Evolutionary conservation across 2,113 vertebrate genomes (phyloP), one percentile per base, ranked within the genome.

Genomic region (Ornithorhynchus anatinus): DNA sequence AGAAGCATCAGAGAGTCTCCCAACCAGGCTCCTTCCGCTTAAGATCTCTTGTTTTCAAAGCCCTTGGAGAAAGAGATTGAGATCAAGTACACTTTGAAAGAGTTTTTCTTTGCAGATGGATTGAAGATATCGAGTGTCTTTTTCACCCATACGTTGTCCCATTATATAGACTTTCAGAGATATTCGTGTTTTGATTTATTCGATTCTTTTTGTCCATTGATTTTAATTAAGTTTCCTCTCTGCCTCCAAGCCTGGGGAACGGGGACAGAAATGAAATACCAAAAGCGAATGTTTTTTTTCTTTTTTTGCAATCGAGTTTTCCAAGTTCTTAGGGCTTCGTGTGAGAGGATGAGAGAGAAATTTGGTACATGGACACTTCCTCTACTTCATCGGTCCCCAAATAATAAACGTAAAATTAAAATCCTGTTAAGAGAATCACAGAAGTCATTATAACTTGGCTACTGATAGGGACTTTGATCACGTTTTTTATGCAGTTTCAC

Each of bases 351-450:
- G 9, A 38, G 64, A 61, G 64, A 35, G 25, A 43, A 39, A 59
- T 35, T 72, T 39, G 4, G 56, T 57, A 60, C 45, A 2, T 17
- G 8, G 43, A 64, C 42, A 2, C 61, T 69, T 83, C 78, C 70
- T 72, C 15, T 5, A 82, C 77, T 86, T 61, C 48, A 56, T 57
- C 72, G 25, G 69, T 81, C 88, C 75, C 84, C 68, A 82, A 81
- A 84, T 88, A 86, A 89, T 87, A 92, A 92, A 90, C 75, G 89
- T 76, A 89, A 82, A 90, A 90, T 92, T 91, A 92, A 92, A 92
- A 85, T 82, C 82, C 38, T 40, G 89, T 90, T 91, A 89, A 84
- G 83, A 82, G 84, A 87, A 85, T 75, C 82, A 70, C 85, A 88
- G 81, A 81, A 77, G 80, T 84, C 84, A 72, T 91, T 86, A 77